Evolutionary conservation across 2,888 invertebrate species (phyloP), one percentile per base, ranked within the genome.

Genomic region (Amorpha juglandis): DNA sequence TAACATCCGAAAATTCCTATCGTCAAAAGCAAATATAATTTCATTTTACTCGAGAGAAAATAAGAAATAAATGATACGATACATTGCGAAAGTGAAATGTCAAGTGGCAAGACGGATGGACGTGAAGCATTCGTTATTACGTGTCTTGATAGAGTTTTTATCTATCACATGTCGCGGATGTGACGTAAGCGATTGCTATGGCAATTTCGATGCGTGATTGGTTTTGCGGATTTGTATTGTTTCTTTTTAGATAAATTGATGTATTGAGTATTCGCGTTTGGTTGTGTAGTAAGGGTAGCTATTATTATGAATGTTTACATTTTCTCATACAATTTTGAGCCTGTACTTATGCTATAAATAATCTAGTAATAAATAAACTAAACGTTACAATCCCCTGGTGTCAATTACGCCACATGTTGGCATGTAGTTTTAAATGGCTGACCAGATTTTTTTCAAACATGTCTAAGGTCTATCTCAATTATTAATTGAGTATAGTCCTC

Each of bases 61-160:
- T 70, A 64, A 66, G 67, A 50, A 47, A 64, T 45, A 64, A 69
- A 70, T 70, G 71, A 75, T 65, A 70, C 71, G 76, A 78, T 79
- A 73, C 76, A 68, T 68, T 74, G 58, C 64, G 69, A 71, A 74
- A 82, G 78, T 75, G 75, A 80, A 71, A 72, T 71, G 76, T 75
- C 76, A 71, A 73, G 70, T 52, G 27, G 62, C 16, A 74, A 74
- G 74, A 76, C 62, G 64, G 67, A 75, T 76, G 55, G 74, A 65
- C 58, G 45, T 27, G 48, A 53, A 62, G 14, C 35, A 33, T 1
- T 14, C 45, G 45, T 47, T 66, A 71, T 74, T 72, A 68, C 66
- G 68, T 72, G 52, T 66, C 50, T 7, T 19, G 14, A 21, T 42
- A 48, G 55, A 42, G 19, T 19, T 42, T 42, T 1, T 12, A 12